Evolutionary conservation across 2,888 invertebrate species (phyloP), one percentile per base, ranked within the genome.

Genomic region (Mimas tiliae): DNA sequence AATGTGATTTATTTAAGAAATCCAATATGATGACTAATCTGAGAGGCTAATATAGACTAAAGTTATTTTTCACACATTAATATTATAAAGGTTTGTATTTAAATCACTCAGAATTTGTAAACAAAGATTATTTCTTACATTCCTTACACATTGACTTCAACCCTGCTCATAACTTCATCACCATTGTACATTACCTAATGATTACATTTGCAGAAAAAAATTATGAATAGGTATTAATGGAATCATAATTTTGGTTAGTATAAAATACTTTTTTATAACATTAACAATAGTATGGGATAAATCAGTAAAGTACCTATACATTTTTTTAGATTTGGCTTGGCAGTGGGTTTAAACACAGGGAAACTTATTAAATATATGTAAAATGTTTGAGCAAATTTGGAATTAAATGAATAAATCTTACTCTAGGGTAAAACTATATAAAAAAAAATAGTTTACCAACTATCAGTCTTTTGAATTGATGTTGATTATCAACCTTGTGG

Each of bases 391-490:
- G 93, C 93, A 93, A 92, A 89, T 89, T 87, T 91, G 90, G 92
- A 89, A 86, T 87, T 83, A 89, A 92, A 90, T 79, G 74, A 91
- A 91, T 84, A 78, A 84, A 85, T 81, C 92, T 93, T 93, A 93
- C 79, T 82, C 93, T 93, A 93, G 93, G 93, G 88, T 93, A 93
- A 93, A 93, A 93, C 85, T 90, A 92, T 92, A 91, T 90, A 88
- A 90, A 88, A 91, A 91, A 91, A 88, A 85, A 79, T 88, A 87
- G 84, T 83, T 91, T 94, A 93, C 88, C 91, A 91, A 90, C 94
- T 94, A 94, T 94, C 94, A 94, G 94, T 94, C 94, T 94, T 94
- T 91, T 92, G 91, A 93, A 94, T 94, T 93, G 94, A 94, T 94
- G 93, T 92, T 91, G 89, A 87, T 89, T 91, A 87, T 90, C 90